Base-by-base conservation (phyloP, 2,113 vertebrate genomes). In the Penelope pileata region DNA sequence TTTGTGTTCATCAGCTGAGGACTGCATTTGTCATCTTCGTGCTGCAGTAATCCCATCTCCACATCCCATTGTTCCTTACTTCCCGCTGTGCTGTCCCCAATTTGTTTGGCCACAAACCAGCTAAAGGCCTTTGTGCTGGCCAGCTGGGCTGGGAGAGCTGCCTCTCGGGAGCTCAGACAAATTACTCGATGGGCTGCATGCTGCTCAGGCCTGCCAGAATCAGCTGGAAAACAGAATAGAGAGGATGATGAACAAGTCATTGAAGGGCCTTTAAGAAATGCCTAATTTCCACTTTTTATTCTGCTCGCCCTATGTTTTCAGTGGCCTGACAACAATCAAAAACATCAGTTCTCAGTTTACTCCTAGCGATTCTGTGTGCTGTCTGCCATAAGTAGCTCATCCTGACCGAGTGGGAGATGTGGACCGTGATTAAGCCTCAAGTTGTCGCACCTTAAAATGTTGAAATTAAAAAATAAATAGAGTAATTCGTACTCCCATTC, bases 291-390 rank as follows among this genome's bases (percentile, higher is more conserved):
- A n/a, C 19, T 56, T 83, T 36, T 72, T 34, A 60, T 78, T 91
- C 50, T 0, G 0, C 77, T 83, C 0, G 0, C 1, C 0, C 54
- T 14, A 3, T 2, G 0, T 82, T 91, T 94, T 83, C 43, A 58
- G 78, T 77, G 54, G 47, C 47, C 5, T 36, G 75, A 40, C 90
- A 86, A n/a, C 63, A 81, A 40, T 67, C 72, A 85, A 13, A 90
- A 43, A 0, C 67, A 67, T 83, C 69, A 79, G 7, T 85, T 84
- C 47, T 58, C 86, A 18, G 50, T 83, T 69, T 91, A 83, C 48
- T 83, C 42, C 24, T 3, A 48, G 66, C 80, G 74, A 22, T 73
- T 84, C 42, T 40, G 36, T 40, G 18, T 82, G 74, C 48, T 84
- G 0, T 50, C 72, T 77, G 54, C 56, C 59, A 43, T 76, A 73